Base-by-base conservation (phyloP, 2,113 vertebrate genomes). In the Bos indicus region DNA sequence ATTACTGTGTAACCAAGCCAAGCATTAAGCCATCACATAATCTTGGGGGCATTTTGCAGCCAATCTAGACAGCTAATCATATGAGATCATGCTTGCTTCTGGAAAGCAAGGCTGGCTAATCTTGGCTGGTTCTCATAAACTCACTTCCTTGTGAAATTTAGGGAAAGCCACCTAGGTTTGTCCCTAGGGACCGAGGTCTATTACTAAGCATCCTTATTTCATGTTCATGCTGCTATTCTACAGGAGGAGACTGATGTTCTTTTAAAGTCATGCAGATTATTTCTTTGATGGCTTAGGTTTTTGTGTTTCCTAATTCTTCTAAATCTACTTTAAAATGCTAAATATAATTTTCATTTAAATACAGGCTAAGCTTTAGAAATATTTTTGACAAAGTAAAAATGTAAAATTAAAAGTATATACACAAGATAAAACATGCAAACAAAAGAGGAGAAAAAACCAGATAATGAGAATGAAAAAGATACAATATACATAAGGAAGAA, bases 31-130 rank as follows among this genome's bases (percentile, higher is more conserved):
- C 85, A 93, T 90, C 91, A 97, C 82, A 91, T 96, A 95, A 94
- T 71, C 36, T 77, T 80, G 64, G 30, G 28, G 87, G 25, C 30
- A 56, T 97, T 97, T 81, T 84, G 25, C 6, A 90, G 94, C 91
- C 95, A 98, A 95, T 88, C 59, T 94, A 97, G 96, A 96, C 52
- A 97, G 88, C 56, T 96, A 90, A 98, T 97, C 90, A 94, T 88
- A 95, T 97, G 96, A 98, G 80, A 88, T 97, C 94, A 97, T 64
- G 81, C 51, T 83, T 56, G 30, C 54, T 90, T 96, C 88, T 36
- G 33, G 90, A 97, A 98, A 96, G 64, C 83, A 95, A 91, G 74
- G 33, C 26, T 91, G 23, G 33, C 33, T 89, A 90, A 85, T 97
- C 46, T 48, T 88, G 80, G 48, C 64, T 80, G 23, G 90, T 90